These are phyloP conservation scores for Druon quercuslanigerum DNA, from an alignment of 1,140 invertebrate genomes.

Conservation along the genomic window DNA sequence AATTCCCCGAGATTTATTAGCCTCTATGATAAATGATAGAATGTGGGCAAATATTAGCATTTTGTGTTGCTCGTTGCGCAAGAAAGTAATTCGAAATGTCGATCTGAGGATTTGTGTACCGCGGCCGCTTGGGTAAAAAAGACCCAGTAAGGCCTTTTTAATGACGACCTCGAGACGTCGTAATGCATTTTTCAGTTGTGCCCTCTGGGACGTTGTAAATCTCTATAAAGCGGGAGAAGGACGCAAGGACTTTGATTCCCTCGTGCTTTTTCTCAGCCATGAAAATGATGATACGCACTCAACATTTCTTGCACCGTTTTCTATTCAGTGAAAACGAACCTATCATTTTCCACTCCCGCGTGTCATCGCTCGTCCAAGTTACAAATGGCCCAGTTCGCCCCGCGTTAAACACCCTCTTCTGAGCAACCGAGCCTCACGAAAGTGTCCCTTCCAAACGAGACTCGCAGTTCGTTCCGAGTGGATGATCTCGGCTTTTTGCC, in stretches of 20 bases:
- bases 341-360: constrained; percentile 29
- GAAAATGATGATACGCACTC: constrained; percentile 19
- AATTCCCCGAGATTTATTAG: constrained; percentile 12
- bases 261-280: neutral
- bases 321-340: constrained; percentile 25
- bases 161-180: constrained; percentile 30
- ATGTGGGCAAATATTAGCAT: constrained; percentile 24
- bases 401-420: neutral
- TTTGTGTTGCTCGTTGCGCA: constrained; percentile 3
- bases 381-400: constrained; percentile 16
- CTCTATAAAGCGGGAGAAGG: constrained; percentile 10
- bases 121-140: neutral
- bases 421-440: constrained; percentile 1
- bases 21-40: constrained; percentile 26
- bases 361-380: constrained; percentile 21
- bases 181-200: constrained; percentile 27
- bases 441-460: neutral
- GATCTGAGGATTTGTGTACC: constrained; percentile 14
- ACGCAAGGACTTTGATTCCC: constrained; percentile 16
- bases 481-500: too few species aligned
- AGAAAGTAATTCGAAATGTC: constrained; percentile 7
- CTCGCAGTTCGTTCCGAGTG: neutral
- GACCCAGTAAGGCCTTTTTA: constrained; percentile 27
- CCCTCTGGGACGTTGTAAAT: constrained; percentile 30
- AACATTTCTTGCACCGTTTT: constrained; percentile 3